A percentile compares a stretch with the other conserved stretches of the same genome.
Evolutionary conservation across 2,797 vertebrate species (phyloP).

Genomic region (Odontamblyopus lacepedii): DNA sequence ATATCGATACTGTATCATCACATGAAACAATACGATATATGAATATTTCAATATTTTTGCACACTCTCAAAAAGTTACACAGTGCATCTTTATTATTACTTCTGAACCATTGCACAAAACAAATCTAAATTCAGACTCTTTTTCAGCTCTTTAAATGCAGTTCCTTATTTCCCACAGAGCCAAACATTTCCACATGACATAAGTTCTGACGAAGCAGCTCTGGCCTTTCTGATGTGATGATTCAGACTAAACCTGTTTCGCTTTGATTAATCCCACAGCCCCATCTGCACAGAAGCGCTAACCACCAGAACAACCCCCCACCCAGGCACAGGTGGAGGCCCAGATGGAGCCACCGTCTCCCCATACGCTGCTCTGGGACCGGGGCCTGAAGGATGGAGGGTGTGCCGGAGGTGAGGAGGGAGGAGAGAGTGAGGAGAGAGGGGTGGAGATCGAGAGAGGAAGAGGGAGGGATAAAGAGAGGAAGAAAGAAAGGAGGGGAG

Average conservation of each 20-base stretch:
- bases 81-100: neutral
- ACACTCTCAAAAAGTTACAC: no score
- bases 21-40: no score
- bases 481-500: no score
- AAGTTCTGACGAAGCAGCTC: neutral
- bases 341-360: constrained; percentile 56
- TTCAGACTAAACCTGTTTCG: neutral
- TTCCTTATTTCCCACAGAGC: neutral
- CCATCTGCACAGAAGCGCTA: neutral
- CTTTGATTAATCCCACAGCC: constrained; percentile 1
- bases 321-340: constrained; percentile 5
- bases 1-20: no score
- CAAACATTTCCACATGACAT: neutral
- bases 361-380: constrained; percentile 21
- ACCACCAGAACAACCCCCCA: constrained; percentile 7
- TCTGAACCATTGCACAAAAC: neutral
- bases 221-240: constrained; percentile 1
- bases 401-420: neutral
- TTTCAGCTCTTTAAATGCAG: neutral
- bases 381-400: constrained; percentile 24
- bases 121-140: neutral
- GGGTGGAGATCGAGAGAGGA: no score
- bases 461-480: no score
- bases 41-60: no score
- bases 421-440: no score